Base-by-base conservation (phyloP, 2,888 invertebrate species). In the Sminthurides aquaticus region DNA sequence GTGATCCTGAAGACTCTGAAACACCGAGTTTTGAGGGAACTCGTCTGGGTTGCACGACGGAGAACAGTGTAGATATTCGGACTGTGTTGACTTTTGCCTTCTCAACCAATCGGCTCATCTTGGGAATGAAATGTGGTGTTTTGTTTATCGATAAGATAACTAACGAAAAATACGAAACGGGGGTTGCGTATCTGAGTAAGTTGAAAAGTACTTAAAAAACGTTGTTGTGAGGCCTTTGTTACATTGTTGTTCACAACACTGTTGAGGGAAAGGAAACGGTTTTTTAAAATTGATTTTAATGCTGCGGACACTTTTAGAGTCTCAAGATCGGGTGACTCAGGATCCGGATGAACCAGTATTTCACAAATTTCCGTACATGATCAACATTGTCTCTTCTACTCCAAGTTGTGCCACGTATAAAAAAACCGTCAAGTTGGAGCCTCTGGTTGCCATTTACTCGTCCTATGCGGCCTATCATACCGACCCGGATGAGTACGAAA, bases 341-440 rank as follows among this genome's bases (percentile, higher is more conserved):
- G 1, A 2, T 22, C 59, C 59, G 25, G 59, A 43, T 25, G 1
- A 8, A 18, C 59, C 48, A 1, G n/a, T 43, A 3, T 43, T 24
- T n/a, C 62, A 62, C n/a, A 3, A 24, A 20, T 62, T 62, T 56
- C 62, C 62, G 1, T 62, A 56, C 43, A 62, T 62, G 62, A 62
- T 62, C n/a, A 62, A 62, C 29, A 26, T 26, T 2, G 56, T 62
- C 1, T 54, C 62, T 26, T 34, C 56, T n/a, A 54, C 62, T 15
- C 54, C 62, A n/a, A 55, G 62, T 25, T 62, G 62, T 28, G 15
- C 43, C 8, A 56, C 55, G 2, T 29, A 56, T 43, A 62, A 62
- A 43, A 11, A 54, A 22, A 54, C 52, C 34, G 28, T 27, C n/a
- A 34, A 54, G 27, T 48, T 56, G 1, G 27, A 43, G n/a, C 62